Percentiles rank a stretch among this genome's conserved stretches.
Conservation (phyloP, 2,113 vertebrate genomes). For the Ciconia stormi region DNA sequence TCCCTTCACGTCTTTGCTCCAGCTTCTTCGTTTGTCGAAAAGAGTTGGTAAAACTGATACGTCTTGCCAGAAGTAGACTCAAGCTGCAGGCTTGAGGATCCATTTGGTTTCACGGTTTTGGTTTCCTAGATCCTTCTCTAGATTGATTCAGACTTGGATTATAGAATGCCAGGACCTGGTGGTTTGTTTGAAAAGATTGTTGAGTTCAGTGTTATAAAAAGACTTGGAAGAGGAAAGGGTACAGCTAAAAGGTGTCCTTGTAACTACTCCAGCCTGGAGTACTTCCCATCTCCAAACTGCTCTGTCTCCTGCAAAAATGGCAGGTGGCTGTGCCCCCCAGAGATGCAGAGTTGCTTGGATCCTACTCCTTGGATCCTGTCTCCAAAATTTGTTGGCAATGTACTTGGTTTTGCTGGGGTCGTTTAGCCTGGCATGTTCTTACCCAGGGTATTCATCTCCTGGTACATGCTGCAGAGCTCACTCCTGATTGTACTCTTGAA, state of each 20-base stretch:
- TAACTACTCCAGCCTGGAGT: slow-evolving; percentile 24
- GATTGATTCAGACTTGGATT: neutral
- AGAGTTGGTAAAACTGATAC: neutral
- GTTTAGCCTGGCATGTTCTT: neutral
- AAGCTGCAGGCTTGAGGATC: neutral
- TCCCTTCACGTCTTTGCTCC: neutral
- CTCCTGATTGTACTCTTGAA: neutral
- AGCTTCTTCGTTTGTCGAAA: neutral
- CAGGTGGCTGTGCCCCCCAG: slow-evolving; percentile 24
- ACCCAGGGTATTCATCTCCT: neutral
- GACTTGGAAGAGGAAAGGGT: slow-evolving; percentile 32
- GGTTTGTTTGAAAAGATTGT: neutral
- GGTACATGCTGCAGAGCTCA: neutral
- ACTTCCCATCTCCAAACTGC: neutral
- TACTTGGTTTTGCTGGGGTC: neutral
- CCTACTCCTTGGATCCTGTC: neutral
- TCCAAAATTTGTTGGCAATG: neutral
- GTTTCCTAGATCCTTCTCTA: neutral
- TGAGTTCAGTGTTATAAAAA: slow-evolving; percentile 34
- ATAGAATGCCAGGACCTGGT: neutral
- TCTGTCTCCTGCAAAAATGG: neutral
- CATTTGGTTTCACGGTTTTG: neutral
- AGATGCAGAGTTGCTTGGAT: neutral
- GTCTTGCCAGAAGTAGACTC: neutral
- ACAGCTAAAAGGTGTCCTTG: neutral